phyloP scores from a whole-genome alignment of 2,113 vertebrate species.

The Rhineura floridana region DNA sequence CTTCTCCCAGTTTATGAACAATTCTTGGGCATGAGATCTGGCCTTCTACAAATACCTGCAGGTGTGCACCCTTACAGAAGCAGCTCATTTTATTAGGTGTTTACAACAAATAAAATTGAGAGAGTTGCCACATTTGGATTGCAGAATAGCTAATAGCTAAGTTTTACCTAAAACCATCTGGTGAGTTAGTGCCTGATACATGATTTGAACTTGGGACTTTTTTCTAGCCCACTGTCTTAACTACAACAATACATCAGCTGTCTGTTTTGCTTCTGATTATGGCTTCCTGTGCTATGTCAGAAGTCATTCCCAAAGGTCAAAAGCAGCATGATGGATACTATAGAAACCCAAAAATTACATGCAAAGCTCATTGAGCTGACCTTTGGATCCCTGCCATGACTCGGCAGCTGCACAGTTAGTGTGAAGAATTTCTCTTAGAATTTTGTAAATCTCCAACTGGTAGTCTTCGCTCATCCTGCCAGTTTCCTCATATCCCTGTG shows the following conservation, averaged over 20 bases:
- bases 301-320: background rate
- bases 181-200: background rate
- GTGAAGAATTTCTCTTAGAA: background rate
- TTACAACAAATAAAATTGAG: background rate
- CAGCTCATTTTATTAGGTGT: background rate
- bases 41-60: background rate
- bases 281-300: background rate
- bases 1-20: background rate
- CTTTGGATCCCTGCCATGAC: background rate
- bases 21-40: too few relatives aligned
- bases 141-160: too few relatives aligned
- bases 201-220: background rate
- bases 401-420: background rate
- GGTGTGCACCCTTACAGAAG: background rate
- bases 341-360: background rate
- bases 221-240: background rate
- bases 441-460: background rate
- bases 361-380: background rate
- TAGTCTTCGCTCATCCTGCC: background rate
- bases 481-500: slow-evolving; percentile 8
- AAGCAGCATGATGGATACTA: background rate
- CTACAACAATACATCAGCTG: background rate
- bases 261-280: background rate
- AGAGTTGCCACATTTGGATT: background rate
- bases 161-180: background rate